These are phyloP conservation scores for Hydra vulgaris DNA, from an alignment of 30 jellyfish, hydroid and myxozoan species.

Conservation along the genomic window DNA sequence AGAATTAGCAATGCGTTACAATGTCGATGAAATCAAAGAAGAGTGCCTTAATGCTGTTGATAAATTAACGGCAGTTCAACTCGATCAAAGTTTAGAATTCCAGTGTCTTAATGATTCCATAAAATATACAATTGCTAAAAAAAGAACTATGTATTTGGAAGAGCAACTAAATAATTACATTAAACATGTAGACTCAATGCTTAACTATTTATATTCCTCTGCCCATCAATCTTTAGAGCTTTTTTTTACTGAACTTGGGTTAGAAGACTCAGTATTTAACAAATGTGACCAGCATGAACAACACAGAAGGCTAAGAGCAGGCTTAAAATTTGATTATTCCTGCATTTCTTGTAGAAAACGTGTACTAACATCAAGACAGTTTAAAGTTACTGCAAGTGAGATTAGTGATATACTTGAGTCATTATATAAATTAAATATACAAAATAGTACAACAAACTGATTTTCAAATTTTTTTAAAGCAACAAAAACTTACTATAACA, in stretches of 20 bases:
- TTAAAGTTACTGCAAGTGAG: constrained; percentile 25
- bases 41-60: constrained; percentile 26
- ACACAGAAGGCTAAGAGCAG: constrained; percentile 15
- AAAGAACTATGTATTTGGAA: constrained; percentile 16
- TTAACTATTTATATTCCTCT: constrained; percentile 1
- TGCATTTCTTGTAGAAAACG: constrained; percentile 38
- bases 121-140: constrained; percentile 19
- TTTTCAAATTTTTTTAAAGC: not conserved
- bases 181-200: constrained; percentile 7
- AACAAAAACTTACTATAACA: constrained; percentile 45
- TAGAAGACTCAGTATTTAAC: constrained; percentile 31
- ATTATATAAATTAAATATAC: not conserved
- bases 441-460: not conserved
- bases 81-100: constrained; percentile 3
- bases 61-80: not conserved
- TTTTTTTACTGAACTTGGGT: constrained; percentile 30
- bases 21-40: constrained; percentile 17
- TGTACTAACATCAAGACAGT: constrained; percentile 7
- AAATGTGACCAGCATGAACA: constrained; percentile 26
- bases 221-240: constrained; percentile 21
- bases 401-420: constrained; percentile 16
- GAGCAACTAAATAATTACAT: not conserved
- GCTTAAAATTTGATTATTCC: constrained; percentile 19
- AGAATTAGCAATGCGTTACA: constrained; percentile 3
- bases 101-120: constrained; percentile 15